A percentile compares a stretch with the other conserved stretches of the same genome.
Conservation (phyloP, 2,888 invertebrate species). For the Pachliopta kotzebuea region DNA sequence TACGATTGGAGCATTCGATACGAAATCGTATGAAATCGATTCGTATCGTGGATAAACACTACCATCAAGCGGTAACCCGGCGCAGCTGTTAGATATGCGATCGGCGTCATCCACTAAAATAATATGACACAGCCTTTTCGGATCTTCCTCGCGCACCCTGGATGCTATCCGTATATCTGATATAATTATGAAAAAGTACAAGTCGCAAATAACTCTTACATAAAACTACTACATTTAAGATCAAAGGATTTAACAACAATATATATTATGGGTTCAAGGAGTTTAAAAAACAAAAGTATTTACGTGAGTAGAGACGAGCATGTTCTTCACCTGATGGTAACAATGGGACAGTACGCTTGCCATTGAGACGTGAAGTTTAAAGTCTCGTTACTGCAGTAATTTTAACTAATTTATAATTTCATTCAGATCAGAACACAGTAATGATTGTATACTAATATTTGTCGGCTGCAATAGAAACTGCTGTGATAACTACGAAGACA, state of each 20-base stretch:
- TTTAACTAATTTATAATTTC: no score
- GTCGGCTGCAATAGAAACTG: no score
- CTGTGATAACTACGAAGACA: no score
- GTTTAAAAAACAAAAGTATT: no score
- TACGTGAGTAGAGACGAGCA: no score
- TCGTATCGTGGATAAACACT: conserved; percentile 73
- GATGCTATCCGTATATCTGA: conserved; percentile 43
- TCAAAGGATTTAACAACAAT: neutral
- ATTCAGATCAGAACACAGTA: no score
- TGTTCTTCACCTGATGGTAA: no score
- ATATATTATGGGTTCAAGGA: neutral
- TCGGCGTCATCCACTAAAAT: conserved; percentile 78
- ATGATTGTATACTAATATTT: no score
- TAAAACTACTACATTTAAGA: neutral
- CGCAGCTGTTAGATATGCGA: conserved; percentile 75
- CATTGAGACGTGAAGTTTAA: no score
- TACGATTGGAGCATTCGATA: conserved; percentile 69
- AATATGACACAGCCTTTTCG: conserved; percentile 79
- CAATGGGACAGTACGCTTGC: no score
- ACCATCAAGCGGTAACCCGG: conserved; percentile 63
- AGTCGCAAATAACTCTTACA: conserved; percentile 46
- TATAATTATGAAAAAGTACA: conserved; percentile 57
- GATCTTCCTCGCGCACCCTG: conserved; percentile 59
- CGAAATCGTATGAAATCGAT: conserved; percentile 73
- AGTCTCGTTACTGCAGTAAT: no score